phyloP scores from a whole-genome alignment of 1,140 invertebrate genomes.

The Pseudomyrmex cubaensis region DNA sequence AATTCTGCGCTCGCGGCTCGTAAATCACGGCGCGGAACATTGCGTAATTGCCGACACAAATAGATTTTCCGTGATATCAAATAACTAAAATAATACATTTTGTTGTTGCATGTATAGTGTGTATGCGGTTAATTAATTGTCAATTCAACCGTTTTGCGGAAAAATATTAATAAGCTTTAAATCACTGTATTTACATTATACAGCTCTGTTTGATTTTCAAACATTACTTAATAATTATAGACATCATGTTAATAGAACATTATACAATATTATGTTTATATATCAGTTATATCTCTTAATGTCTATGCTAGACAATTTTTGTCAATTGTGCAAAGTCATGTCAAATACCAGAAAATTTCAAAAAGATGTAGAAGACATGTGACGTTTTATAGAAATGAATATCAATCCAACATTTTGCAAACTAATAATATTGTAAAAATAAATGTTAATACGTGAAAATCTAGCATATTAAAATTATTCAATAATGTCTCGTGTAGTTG shows the following conservation, averaged over 20 bases:
- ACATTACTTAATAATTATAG: background rate
- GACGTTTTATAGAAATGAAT: slow-evolving; percentile 20
- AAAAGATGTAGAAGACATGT: background rate
- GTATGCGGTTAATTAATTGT: slow-evolving; percentile 42
- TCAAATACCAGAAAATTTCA: background rate
- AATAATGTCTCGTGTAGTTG: background rate
- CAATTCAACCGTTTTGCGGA: slow-evolving; percentile 9
- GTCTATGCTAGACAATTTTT: background rate
- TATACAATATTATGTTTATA: background rate
- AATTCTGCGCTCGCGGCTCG: slow-evolving; percentile 46
- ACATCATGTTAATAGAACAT: background rate
- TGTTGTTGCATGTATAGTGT: slow-evolving; percentile 12
- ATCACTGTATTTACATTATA: background rate
- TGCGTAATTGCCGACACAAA: slow-evolving; percentile 54
- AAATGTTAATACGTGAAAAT: background rate
- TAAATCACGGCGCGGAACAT: slow-evolving; percentile 49
- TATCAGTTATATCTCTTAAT: background rate
- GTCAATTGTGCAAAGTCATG: background rate
- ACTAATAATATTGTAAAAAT: slow-evolving; percentile 5
- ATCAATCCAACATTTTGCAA: slow-evolving; percentile 9
- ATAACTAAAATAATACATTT: slow-evolving; percentile 57
- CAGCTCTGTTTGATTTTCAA: background rate
- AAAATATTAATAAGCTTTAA: slow-evolving; percentile 10
- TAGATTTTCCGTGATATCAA: slow-evolving; percentile 43
- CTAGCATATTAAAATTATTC: slow-evolving; percentile 3